phyloP scores from a whole-genome alignment of 1,140 invertebrate genomes.

The Solenopsis fugax region DNA sequence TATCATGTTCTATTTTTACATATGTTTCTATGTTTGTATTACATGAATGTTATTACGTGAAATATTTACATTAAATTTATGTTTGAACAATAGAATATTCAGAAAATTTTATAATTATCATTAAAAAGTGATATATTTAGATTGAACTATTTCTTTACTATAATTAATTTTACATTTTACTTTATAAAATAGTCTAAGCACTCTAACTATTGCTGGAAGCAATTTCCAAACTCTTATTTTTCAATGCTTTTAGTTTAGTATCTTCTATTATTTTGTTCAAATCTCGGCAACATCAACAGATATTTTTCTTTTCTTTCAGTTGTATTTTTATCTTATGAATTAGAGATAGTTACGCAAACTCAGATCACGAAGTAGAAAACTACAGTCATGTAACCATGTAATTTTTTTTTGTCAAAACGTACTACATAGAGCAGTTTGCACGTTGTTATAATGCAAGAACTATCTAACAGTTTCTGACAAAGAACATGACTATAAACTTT shows the following conservation, averaged over 20 bases:
- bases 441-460: not conserved
- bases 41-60: too few species aligned
- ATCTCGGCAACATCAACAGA: not conserved
- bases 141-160: not conserved
- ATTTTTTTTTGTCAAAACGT: not conserved
- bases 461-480: not conserved
- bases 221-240: not conserved
- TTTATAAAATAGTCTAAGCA: not conserved
- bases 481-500: conserved; percentile 1
- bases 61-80: too few species aligned
- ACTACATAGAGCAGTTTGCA: not conserved
- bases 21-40: too few species aligned
- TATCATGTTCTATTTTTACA: too few species aligned
- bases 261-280: not conserved
- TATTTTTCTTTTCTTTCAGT: not conserved
- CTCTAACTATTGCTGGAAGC: not conserved
- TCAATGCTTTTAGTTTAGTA: not conserved
- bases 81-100: too few species aligned
- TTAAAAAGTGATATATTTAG: too few species aligned
- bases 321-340: not conserved
- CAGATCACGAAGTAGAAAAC: not conserved
- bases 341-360: not conserved
- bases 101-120: too few species aligned
- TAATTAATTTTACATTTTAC: not conserved
- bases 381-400: not conserved